Evolutionary conservation across 1,140 invertebrate genomes (phyloP).

Genomic region (Dryas iulia): DNA sequence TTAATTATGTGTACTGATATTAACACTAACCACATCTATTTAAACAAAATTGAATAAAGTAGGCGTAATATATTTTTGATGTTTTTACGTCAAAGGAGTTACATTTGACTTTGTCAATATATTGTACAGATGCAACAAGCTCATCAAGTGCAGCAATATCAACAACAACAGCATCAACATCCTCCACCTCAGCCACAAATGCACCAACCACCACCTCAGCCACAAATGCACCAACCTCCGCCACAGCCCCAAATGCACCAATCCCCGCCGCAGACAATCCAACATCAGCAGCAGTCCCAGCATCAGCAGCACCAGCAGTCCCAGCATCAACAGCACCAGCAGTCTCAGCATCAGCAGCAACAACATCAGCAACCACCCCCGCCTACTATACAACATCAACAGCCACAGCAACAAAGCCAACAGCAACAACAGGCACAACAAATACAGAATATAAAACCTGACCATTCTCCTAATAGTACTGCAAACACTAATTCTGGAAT

Average conservation of each 20-base stretch:
- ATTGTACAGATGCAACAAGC: conserved; percentile 60
- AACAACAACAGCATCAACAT: conserved; percentile 59
- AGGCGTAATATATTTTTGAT: no score
- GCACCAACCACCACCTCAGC: conserved; percentile 65
- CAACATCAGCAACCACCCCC: conserved; percentile 75
- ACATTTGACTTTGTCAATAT: no score
- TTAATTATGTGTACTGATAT: neutral
- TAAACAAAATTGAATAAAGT: no score
- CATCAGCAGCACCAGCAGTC: conserved; percentile 73
- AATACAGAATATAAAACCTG: conserved; percentile 49
- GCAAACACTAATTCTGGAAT: conserved; percentile 57
- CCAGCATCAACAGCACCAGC: conserved; percentile 53
- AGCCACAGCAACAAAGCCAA: conserved; percentile 48
- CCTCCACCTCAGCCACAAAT: conserved; percentile 60
- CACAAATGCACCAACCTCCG: conserved; percentile 62
- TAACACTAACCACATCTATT: no score
- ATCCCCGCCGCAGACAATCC: conserved; percentile 37
- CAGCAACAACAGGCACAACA: conserved; percentile 41
- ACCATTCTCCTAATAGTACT: conserved; percentile 57
- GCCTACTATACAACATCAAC: conserved; percentile 78
- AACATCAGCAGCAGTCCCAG: conserved; percentile 64
- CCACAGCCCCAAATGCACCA: conserved; percentile 54
- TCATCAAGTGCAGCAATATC: conserved; percentile 61
- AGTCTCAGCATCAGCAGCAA: conserved; percentile 40
- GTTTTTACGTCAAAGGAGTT: no score